These are phyloP conservation scores for Pelodiscus sinensis DNA, from an alignment of 2,113 vertebrate species.

Conservation along the genomic window DNA sequence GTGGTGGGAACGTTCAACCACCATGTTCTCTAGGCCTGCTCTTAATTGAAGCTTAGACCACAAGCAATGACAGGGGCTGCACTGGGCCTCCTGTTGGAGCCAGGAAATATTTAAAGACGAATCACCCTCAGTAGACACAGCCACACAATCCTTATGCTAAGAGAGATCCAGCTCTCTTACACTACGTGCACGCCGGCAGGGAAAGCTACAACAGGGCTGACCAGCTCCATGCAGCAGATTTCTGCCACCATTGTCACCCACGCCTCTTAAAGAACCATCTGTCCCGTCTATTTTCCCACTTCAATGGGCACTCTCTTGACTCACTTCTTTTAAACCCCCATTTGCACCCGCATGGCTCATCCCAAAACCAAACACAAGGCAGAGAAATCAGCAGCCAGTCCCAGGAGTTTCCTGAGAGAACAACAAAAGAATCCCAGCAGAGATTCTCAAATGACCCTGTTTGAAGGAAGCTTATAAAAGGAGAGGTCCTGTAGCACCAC, in stretches of 20 bases:
- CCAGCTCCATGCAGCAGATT: not conserved
- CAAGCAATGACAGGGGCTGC: not conserved
- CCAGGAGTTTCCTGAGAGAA: conserved; percentile 28
- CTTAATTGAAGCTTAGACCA: not conserved
- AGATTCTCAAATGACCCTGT: not conserved
- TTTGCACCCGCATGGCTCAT: conserved; percentile 9
- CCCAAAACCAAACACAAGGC: not conserved
- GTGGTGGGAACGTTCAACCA: not conserved
- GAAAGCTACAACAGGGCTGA: not conserved
- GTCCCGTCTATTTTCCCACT: not conserved
- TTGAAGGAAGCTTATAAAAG: no score
- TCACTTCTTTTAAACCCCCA: not conserved
- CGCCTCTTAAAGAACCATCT: not conserved
- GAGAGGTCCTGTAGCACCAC: no score
- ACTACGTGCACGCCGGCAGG: not conserved
- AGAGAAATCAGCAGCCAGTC: conserved; percentile 24
- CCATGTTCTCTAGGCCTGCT: not conserved
- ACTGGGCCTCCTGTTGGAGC: not conserved
- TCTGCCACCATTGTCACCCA: fast-evolving
- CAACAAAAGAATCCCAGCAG: not conserved
- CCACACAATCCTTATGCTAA: not conserved
- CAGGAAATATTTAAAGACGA: not conserved
- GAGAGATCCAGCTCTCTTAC: not conserved
- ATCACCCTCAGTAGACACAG: fast-evolving
- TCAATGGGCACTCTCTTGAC: not conserved